phyloP scores from a whole-genome alignment of 2,888 invertebrate genomes.

The Apamea anceps region DNA sequence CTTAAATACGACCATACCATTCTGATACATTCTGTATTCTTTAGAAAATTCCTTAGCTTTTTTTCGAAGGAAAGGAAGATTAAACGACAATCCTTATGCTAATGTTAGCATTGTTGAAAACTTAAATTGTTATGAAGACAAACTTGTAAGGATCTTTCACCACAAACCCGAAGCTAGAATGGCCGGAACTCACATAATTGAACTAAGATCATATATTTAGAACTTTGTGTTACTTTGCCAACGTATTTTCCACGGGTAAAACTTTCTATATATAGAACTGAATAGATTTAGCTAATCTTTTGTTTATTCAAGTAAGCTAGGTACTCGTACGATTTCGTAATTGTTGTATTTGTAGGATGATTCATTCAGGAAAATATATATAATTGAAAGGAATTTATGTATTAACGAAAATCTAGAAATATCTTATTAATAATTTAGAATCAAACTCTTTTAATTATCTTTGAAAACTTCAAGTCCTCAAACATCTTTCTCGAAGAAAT shows the following conservation, averaged over 20 bases:
- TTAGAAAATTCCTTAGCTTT: neutral
- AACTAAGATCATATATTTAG: slow-evolving; percentile 42
- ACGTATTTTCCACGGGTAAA: slow-evolving; percentile 23
- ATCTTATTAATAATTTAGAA: neutral
- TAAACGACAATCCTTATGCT: neutral
- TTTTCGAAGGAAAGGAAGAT: neutral
- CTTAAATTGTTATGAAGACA: slow-evolving; percentile 11
- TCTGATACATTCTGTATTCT: neutral
- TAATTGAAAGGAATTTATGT: neutral
- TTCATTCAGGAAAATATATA: neutral
- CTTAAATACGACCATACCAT: neutral
- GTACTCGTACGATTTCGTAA: neutral
- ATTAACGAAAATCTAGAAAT: neutral
- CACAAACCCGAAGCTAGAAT: slow-evolving; percentile 2
- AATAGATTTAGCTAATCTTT: neutral
- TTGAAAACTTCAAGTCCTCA: neutral
- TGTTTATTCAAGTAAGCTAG: neutral
- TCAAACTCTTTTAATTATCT: neutral
- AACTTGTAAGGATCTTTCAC: slow-evolving; percentile 2
- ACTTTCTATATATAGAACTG: neutral
- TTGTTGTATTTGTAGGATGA: neutral
- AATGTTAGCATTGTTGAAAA: slow-evolving; percentile 16
- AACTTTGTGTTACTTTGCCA: slow-evolving; percentile 11
- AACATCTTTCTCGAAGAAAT: slow-evolving; percentile 1
- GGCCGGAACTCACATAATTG: slow-evolving; percentile 35